Percentiles rank a stretch among this genome's conserved stretches.
phyloP scores from a whole-genome alignment of 2,113 vertebrate genomes.

The Tretioscincus oriximinensis region DNA sequence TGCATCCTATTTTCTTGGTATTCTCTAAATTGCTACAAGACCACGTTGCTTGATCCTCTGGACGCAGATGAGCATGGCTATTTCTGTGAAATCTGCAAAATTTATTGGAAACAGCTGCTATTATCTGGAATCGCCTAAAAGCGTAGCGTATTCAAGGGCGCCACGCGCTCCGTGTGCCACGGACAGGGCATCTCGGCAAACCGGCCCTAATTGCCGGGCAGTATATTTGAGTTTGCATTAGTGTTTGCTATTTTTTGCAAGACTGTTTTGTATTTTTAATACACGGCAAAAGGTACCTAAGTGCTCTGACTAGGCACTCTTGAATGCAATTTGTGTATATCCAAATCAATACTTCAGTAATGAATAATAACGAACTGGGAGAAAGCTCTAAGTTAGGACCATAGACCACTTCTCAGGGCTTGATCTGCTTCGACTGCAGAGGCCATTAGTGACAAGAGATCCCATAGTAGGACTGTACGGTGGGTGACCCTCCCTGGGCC shows the following conservation, averaged over 20 bases:
- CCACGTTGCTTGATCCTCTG: too few species aligned
- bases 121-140: not conserved
- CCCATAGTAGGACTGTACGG: not conserved
- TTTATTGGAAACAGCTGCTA: not conserved
- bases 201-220: not conserved
- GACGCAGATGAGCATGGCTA: too few species aligned
- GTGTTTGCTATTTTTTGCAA: slow-evolving; percentile 21
- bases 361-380: slow-evolving; percentile 41
- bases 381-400: slow-evolving; percentile 50
- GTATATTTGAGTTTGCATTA: not conserved
- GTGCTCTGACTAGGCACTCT: slow-evolving; percentile 18
- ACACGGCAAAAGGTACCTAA: slow-evolving; percentile 26
- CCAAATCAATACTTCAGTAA: slow-evolving; percentile 31
- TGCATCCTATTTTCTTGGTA: too few species aligned
- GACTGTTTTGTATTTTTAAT: slow-evolving; percentile 37
- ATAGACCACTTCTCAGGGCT: slow-evolving; percentile 45
- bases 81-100: too few species aligned
- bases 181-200: not conserved
- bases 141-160: not conserved
- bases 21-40: too few species aligned
- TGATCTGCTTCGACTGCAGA: slow-evolving; percentile 29
- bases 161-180: not conserved
- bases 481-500: not conserved
- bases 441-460: slow-evolving; percentile 9
- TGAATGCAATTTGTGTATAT: slow-evolving; percentile 39